Evolutionary conservation across 2,797 vertebrate species (phyloP), one percentile per base, ranked within the genome.

Genomic region (Sylvia borin): DNA sequence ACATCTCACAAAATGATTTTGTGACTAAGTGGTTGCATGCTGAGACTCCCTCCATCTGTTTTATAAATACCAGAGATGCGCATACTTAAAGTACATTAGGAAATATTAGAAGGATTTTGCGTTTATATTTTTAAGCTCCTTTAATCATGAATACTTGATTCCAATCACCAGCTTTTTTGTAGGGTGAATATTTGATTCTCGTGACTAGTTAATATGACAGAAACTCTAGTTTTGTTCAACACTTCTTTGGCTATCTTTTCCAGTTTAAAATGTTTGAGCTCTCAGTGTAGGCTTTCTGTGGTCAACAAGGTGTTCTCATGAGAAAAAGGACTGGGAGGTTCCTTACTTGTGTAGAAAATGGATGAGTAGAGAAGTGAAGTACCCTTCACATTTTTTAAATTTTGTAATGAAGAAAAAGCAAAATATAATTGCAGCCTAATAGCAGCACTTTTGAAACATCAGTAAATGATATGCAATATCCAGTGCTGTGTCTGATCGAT

Each of bases 401-500:
- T 38, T 75, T 88, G 11, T 48, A 55, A 81, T 62, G 51, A 87
- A 79, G 60, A 55, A 42, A 91, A 89, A 92, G 14, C 16, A 76
- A 73, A 83, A 36, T 70, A 22, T 62, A 81, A 83, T 78, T 84
- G 40, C n/a, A 32, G 65, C 38, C 91, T 83, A 92, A 83, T 71
- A 50, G 61, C 50, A 73, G 43, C 36, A 81, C 47, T 88, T 88
- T 8, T 75, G 70, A 77, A 85, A 62, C 43, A 88, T 48, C 43
- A 54, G 14, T 84, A 86, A 83, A 72, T 80, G 32, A 71, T 78
- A 62, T 51, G 78, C 85, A 60, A 16, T 88, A 83, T 74, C 53
- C 38, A 82, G 0, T 0, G 0, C 62, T 66, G 21, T 1, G 5
- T 36, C 75, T 67, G 47, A 43, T 65, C 0, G 0, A 31, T 87